Percentiles rank a stretch among this genome's conserved stretches.
phyloP scores from a whole-genome alignment of 2,113 vertebrate species.

The Mola mola region DNA sequence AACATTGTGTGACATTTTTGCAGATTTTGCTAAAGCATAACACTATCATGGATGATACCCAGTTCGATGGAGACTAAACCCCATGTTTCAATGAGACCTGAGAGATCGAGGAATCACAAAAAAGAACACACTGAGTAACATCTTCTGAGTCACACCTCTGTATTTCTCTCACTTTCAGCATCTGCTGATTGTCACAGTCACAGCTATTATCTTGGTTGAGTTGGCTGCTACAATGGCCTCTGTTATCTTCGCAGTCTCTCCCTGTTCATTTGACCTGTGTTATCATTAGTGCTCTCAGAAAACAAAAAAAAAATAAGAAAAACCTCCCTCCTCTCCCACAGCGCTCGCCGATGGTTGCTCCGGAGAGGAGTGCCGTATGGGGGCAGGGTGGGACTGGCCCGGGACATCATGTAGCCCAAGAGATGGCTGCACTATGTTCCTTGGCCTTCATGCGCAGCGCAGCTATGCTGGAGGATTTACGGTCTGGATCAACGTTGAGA shows the following conservation, averaged over 20 bases:
- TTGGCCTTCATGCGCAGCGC: constrained; percentile 96
- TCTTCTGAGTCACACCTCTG: constrained; percentile 34
- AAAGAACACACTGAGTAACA: constrained; percentile 12
- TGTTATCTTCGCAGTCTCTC: constrained; percentile 66
- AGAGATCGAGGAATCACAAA: constrained; percentile 55
- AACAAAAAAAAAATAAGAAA: constrained; percentile 5
- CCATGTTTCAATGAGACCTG: constrained; percentile 50
- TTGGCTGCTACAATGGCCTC: constrained; percentile 50
- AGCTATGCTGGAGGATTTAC: constrained; percentile 96
- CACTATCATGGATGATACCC: constrained; percentile 17
- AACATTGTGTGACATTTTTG: constrained; percentile 10
- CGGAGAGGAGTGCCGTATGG: constrained; percentile 31
- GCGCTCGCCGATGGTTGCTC: constrained; percentile 49
- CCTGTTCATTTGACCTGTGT: constrained; percentile 70
- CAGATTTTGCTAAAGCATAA: constrained; percentile 35
- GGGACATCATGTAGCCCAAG: constrained; percentile 94
- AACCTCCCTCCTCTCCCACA: constrained; percentile 56
- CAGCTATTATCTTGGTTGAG: constrained; percentile 58
- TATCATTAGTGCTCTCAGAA: constrained; percentile 74
- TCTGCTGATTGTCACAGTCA: constrained; percentile 72
- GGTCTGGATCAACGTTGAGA: constrained; percentile 92
- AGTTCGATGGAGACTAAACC: constrained; percentile 26
- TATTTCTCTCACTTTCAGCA: constrained; percentile 55
- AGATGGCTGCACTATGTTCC: constrained; percentile 97
- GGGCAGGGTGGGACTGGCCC: constrained; percentile 20